Evolutionary conservation across 2,113 vertebrate genomes (phyloP).

Genomic region (Mastomys coucha): DNA sequence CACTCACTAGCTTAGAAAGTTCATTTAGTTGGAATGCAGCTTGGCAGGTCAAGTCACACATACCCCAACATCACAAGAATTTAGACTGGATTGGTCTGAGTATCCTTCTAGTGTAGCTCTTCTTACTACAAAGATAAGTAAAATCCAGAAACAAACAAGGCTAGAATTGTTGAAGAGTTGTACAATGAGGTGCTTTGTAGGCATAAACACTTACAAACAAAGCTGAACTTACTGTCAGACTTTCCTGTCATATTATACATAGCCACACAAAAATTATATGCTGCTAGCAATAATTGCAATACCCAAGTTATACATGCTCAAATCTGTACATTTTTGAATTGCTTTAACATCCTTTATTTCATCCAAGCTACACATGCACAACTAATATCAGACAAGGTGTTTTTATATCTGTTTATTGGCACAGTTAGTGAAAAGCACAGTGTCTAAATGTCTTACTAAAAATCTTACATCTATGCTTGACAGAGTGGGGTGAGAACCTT

Average conservation of each 20-base stretch:
- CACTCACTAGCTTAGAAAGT: neutral
- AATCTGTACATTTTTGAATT: neutral
- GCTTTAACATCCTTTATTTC: neutral
- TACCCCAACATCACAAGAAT: neutral
- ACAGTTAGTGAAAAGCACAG: neutral
- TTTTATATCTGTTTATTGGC: neutral
- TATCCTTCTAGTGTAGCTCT: neutral
- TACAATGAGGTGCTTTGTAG: neutral
- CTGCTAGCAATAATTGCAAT: neutral
- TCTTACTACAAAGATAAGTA: neutral
- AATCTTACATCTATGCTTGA: neutral
- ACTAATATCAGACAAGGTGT: neutral
- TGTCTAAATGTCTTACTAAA: neutral
- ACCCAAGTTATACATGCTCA: neutral
- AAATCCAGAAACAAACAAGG: neutral
- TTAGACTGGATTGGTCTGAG: neutral
- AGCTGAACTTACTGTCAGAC: neutral
- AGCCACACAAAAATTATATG: neutral
- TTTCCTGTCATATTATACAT: neutral
- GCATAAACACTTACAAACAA: neutral
- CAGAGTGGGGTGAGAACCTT: neutral
- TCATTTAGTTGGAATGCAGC: neutral
- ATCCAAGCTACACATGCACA: neutral
- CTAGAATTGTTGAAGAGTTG: neutral
- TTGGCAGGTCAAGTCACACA: rapidly evolving